Base-by-base conservation (phyloP, 2,888 invertebrate genomes). In the Hemithea aestivaria region DNA sequence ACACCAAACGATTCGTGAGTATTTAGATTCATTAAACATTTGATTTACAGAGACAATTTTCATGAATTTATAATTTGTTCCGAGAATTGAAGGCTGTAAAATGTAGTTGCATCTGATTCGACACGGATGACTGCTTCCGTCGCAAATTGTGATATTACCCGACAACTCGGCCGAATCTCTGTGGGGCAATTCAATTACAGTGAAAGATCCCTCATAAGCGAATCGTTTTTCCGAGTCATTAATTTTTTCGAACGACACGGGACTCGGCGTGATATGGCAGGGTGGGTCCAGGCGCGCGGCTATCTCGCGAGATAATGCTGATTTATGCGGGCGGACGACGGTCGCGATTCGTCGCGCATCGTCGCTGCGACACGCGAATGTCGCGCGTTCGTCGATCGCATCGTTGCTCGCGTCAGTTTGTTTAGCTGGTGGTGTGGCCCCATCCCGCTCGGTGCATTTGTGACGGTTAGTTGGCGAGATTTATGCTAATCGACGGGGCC, bases 141-240 rank as follows among this genome's bases (percentile, higher is more conserved):
- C 40, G 69, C 64, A 51, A 51, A 53, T 50, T 48, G 53, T 46
- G 66, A 66, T 66, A 70, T 67, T 62, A 68, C 58, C 60, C 64
- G 69, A 79, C 80, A 73, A 77, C 75, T 73, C 74, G 58, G 66
- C 64, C 65, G 67, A 42, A 79, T 81, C 83, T 84, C 83, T 73
- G 73, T 58, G 79, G 84, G 63, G 74, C 84, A 85, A 87, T 87
- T 85, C 87, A 87, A 87, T 87, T 87, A 87, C 83, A 85, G 75
- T 77, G 82, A 83, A 82, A 83, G 83, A 87, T 87, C 87, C 84
- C 85, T 87, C 87, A 87, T 87, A 87, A 87, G 85, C 84, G 87
- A 84, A 85, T 85, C 87, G 85, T 85, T 87, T 87, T 87, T 87
- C 87, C 87, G 82, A 73, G 84, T 83, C 87, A 87, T 87, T 85